These are phyloP conservation scores for Urocolius indicus DNA, from an alignment of 2,113 vertebrate genomes.

Conservation along the genomic window DNA sequence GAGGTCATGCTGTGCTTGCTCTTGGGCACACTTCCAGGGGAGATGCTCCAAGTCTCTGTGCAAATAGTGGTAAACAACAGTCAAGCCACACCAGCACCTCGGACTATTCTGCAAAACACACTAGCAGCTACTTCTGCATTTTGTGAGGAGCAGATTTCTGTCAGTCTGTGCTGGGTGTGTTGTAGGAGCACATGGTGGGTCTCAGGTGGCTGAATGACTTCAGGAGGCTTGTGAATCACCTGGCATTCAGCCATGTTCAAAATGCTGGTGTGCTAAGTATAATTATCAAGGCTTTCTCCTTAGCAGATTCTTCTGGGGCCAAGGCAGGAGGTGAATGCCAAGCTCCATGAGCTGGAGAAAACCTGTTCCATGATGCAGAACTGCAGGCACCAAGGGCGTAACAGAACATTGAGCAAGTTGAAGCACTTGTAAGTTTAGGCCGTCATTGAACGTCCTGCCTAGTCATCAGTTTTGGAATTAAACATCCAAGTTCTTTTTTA, in stretches of 20 bases:
- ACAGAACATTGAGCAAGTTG: background rate
- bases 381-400: background rate
- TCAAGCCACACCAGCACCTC: background rate
- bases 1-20: rapidly evolving
- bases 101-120: background rate
- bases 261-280: background rate
- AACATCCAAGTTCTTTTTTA: background rate
- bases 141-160: background rate
- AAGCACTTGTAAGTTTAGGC: background rate
- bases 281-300: background rate
- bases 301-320: no score
- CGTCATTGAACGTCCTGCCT: background rate
- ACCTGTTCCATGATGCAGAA: rapidly evolving
- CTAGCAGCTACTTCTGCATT: background rate
- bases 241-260: background rate
- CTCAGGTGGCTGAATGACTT: background rate
- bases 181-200: background rate
- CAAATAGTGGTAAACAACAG: background rate
- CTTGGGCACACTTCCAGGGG: background rate
- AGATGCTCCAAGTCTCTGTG: background rate
- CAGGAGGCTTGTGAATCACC: background rate
- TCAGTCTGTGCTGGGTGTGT: background rate
- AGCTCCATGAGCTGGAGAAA: background rate
- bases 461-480: background rate
- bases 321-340: background rate